These are phyloP conservation scores for Tetranychus piercei DNA, from an alignment of 2,888 invertebrate species.

Conservation along the genomic window DNA sequence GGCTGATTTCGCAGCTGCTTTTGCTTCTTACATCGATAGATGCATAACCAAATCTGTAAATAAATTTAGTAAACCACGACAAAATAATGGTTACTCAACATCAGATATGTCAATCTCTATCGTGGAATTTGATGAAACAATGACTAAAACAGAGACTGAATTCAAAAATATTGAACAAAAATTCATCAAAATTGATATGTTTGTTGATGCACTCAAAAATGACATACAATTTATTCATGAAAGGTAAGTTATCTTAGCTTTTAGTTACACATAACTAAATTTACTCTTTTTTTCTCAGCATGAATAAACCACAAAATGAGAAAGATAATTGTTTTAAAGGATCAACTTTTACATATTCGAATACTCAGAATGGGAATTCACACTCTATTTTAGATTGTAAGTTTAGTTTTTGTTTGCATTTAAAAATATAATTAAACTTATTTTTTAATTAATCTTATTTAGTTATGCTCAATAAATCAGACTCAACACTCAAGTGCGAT, in stretches of 20 bases:
- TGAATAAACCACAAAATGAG: not conserved
- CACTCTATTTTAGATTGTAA: too few species aligned
- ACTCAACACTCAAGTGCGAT: not conserved
- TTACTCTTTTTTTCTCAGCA: not conserved
- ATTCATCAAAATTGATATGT: not conserved
- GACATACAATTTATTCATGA: not conserved
- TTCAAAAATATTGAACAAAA: not conserved
- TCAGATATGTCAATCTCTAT: too few species aligned
- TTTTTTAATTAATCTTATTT: too few species aligned
- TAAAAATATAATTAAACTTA: too few species aligned
- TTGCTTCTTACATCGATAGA: not conserved
- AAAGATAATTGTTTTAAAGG: too few species aligned
- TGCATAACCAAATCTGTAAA: not conserved
- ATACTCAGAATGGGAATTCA: too few species aligned
- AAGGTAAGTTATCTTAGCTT: not conserved
- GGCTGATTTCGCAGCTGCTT: not conserved
- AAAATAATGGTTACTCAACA: not conserved
- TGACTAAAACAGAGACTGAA: not conserved
- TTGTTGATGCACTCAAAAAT: not conserved
- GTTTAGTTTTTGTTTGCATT: too few species aligned
- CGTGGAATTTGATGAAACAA: not conserved
- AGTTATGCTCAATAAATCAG: not conserved
- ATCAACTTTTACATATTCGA: too few species aligned
- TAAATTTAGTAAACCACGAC: not conserved
- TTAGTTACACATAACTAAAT: not conserved